These are phyloP conservation scores for Mirza zaza DNA, from an alignment of 2,113 vertebrate genomes.

Conservation along the genomic window DNA sequence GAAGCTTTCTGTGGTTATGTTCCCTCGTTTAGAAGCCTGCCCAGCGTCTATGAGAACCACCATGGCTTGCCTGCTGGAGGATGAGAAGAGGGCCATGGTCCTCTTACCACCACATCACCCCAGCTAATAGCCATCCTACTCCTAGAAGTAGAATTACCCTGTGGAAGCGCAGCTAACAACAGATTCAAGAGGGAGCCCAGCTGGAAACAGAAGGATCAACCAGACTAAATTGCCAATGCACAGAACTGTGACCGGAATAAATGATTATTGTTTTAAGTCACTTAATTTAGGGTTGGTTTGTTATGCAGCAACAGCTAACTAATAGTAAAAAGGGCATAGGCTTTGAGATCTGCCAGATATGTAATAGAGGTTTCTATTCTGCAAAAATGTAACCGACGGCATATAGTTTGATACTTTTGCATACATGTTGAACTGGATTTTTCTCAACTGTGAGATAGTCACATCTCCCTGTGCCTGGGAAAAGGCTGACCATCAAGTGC, in stretches of 20 bases:
- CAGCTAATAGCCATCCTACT: background rate
- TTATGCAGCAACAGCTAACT: background rate
- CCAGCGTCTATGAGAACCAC: background rate
- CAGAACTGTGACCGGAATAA: background rate
- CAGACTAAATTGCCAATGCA: background rate
- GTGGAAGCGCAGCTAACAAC: background rate
- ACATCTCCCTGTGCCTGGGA: background rate
- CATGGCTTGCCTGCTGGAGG: rapidly evolving
- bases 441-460: background rate
- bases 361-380: background rate
- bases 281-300: background rate
- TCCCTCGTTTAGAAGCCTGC: background rate
- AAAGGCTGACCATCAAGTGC: background rate
- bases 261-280: background rate
- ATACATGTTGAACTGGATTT: background rate
- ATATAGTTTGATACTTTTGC: background rate
- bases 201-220: background rate
- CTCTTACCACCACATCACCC: rapidly evolving
- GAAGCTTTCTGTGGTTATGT: background rate
- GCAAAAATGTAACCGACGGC: background rate
- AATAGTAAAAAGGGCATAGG: background rate
- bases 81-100: background rate
- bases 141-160: background rate
- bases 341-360: background rate
- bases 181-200: background rate